phyloP scores from a whole-genome alignment of 23 tunicate genomes.

The Trididemnum nubilum region DNA sequence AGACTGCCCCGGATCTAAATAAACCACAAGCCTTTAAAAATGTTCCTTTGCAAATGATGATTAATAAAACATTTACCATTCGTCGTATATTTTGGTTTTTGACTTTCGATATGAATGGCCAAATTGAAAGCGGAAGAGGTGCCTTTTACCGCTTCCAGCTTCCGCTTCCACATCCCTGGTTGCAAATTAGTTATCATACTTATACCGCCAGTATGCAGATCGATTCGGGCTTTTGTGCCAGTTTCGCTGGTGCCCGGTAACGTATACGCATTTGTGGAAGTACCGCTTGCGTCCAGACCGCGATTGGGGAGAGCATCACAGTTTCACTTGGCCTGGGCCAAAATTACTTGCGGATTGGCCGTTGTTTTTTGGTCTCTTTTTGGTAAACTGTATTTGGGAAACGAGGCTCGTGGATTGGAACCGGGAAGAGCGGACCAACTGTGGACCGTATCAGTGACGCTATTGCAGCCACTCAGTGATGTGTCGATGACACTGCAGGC shows the following conservation, averaged over 20 bases:
- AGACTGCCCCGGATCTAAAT: no score
- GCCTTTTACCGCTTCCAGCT: no score
- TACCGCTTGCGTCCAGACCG: not conserved
- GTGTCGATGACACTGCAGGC: conserved; percentile 51
- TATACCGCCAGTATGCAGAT: conserved; percentile 76
- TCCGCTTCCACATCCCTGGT: not conserved
- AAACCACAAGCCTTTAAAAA: no score
- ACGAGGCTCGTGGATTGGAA: conserved; percentile 61
- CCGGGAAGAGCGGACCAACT: conserved; percentile 87
- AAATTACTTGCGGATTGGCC: conserved; percentile 45
- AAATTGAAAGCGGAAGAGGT: not conserved
- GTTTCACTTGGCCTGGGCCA: conserved; percentile 32
- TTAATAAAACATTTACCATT: no score
- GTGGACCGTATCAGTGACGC: conserved; percentile 71
- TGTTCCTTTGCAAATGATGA: no score
- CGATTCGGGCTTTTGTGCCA: conserved; percentile 91
- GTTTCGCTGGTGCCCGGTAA: conserved; percentile 88
- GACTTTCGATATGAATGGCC: no score
- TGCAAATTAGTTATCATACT: conserved; percentile 90
- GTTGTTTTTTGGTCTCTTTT: conserved; percentile 19
- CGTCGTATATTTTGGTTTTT: no score
- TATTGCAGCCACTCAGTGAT: conserved; percentile 47
- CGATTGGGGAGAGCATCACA: not conserved
- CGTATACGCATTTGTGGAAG: conserved; percentile 39
- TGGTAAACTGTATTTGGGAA: conserved; percentile 41